Conservation (phyloP, 2,797 vertebrate genomes). For the Aphelocoma californica region DNA sequence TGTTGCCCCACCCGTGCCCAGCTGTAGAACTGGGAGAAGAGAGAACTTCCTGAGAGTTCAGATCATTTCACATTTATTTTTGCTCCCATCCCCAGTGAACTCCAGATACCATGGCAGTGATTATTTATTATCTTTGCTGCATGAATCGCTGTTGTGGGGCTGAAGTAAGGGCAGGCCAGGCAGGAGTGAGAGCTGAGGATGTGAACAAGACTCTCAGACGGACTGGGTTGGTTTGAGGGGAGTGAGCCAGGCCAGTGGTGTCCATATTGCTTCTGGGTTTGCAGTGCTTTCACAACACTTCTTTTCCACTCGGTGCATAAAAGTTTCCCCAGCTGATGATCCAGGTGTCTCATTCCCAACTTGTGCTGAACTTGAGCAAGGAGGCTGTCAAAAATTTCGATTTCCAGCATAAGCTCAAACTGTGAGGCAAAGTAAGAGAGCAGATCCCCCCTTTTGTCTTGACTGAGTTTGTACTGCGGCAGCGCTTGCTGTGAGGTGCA, state of each 20-base stretch:
- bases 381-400: constrained; percentile 1
- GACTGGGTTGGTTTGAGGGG: neutral
- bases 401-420: neutral
- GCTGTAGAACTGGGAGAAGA: neutral
- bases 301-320: neutral
- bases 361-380: constrained; percentile 9
- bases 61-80: fast-evolving
- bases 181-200: no score
- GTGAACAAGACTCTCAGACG: fast-evolving
- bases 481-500: constrained; percentile 17
- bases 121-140: fast-evolving
- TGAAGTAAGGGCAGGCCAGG: neutral
- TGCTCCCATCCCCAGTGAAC: neutral
- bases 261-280: fast-evolving
- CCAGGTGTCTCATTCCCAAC: neutral
- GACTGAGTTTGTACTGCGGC: neutral
- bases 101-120: no score
- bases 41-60: neutral
- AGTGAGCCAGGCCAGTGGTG: neutral
- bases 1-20: neutral
- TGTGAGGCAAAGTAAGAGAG: neutral
- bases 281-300: neutral
- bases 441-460: neutral
- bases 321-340: neutral
- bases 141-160: fast-evolving